Evolutionary conservation across 2,113 vertebrate species (phyloP).

Genomic region (Speoplatyrhinus poulsoni): DNA sequence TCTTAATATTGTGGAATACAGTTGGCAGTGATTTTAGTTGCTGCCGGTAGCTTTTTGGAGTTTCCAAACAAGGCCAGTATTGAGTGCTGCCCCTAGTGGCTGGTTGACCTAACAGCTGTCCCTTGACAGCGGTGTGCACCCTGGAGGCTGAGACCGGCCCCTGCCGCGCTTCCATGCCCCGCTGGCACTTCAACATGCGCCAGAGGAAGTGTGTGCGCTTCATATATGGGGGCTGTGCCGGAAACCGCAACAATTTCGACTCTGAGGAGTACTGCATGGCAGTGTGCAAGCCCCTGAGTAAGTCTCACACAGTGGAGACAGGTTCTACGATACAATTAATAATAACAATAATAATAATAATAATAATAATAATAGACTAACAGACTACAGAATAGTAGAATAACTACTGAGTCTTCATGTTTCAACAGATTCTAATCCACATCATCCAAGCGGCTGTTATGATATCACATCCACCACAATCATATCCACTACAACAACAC

Average conservation of each 20-base stretch:
- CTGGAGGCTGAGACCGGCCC: conserved; percentile 94
- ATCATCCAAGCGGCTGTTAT: conserved; percentile 1
- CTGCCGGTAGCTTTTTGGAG: background rate
- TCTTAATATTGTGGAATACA: background rate
- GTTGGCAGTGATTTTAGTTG: background rate
- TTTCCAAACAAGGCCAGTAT: conserved; percentile 23
- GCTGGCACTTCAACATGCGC: conserved; percentile 93
- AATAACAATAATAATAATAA: background rate
- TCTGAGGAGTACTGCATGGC: conserved; percentile 98
- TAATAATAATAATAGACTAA: conserved; percentile 6
- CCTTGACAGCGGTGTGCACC: conserved; percentile 88
- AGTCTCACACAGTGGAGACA: conserved; percentile 74
- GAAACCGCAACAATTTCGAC: conserved; percentile 99
- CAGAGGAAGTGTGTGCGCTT: conserved; percentile 92
- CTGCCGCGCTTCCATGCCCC: conserved; percentile 92
- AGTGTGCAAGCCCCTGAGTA: conserved; percentile 95
- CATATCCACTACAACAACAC: conserved; percentile 8
- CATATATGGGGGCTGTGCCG: conserved; percentile 96
- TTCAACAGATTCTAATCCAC: conserved; percentile 13
- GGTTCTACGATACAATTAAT: background rate
- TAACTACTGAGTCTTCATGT: conserved; percentile 7
- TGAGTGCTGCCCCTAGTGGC: conserved; percentile 51
- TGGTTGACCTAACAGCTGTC: conserved; percentile 62
- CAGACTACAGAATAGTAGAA: background rate
- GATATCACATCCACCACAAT: background rate